phyloP scores from a whole-genome alignment of 2,113 vertebrate genomes.

The Lathamus discolor region DNA sequence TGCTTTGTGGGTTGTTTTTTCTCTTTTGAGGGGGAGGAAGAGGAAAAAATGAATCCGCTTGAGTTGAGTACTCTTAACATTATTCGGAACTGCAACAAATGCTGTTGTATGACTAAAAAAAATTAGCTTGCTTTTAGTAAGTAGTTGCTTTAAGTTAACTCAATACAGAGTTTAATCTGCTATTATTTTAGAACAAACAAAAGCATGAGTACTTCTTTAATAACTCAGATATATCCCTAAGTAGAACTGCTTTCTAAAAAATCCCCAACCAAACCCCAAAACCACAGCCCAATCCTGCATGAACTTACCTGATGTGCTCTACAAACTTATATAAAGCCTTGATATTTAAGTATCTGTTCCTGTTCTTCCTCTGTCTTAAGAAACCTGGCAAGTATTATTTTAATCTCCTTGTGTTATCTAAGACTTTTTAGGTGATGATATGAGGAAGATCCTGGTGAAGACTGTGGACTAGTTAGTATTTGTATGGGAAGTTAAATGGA shows the following conservation, averaged over 20 bases:
- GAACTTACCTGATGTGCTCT: background rate
- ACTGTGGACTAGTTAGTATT: background rate
- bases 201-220: background rate
- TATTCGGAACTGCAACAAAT: background rate
- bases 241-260: background rate
- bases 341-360: background rate
- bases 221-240: background rate
- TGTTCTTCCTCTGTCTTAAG: background rate
- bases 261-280: background rate
- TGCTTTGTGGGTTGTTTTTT: background rate
- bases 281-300: background rate
- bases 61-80: background rate
- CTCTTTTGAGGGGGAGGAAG: background rate
- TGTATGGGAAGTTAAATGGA: background rate
- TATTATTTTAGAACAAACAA: background rate
- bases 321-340: background rate
- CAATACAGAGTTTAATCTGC: background rate
- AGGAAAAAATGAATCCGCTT: background rate
- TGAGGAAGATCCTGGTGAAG: background rate
- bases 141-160: background rate
- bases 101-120: background rate
- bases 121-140: background rate
- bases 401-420: background rate
- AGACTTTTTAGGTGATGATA: background rate
- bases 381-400: background rate